Base-by-base conservation (phyloP, 2,113 vertebrate species). In the Tinamus guttatus region DNA sequence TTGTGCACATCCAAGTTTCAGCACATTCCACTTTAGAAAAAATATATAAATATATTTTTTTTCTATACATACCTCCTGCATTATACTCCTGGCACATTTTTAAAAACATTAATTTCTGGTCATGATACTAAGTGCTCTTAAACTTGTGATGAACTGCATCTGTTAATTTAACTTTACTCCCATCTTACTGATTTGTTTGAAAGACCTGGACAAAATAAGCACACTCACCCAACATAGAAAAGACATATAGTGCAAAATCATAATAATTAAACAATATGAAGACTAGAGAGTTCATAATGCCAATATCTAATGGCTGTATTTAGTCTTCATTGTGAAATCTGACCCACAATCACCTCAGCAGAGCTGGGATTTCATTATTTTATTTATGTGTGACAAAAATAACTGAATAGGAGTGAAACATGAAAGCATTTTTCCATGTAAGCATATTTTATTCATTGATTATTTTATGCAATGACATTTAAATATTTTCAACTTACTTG, bases 401-500 rank as follows among this genome's bases (percentile, higher is more conserved):
- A 87, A 87, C 17, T 81, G 64, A 89, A 56, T 84, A 21, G 67
- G 70, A 85, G 30, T 34, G 85, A 83, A 93, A 32, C 56, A 76
- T 2, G 5, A 45, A 78, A n/a, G 45, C 34, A 2, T 77, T 94
- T 89, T 95, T 89, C 81, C 64, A 71, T 41, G 25, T 21, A 74
- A 83, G 45, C 3, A n/a, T 90, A 71, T 88, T 94, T 91, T 91
- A 93, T 85, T 89, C 36, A 87, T 65, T 87, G 71, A 54, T 67
- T 69, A 36, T 70, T 58, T 49, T 32, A 80, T 18, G 27, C 38
- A 94, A 90, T 69, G 8, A 60, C 54, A 77, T 84, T 71, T 82
- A 75, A 75, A 38, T 70, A 41, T 71, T 81, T 85, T 21, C 34
- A 83, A 19, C 36, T 52, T 88, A 58, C 69, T 91, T 90, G 28